A percentile compares a stretch with the other conserved stretches of the same genome.
phyloP scores from a whole-genome alignment of 2,888 invertebrate species.

The Asteroscopus sphinx region DNA sequence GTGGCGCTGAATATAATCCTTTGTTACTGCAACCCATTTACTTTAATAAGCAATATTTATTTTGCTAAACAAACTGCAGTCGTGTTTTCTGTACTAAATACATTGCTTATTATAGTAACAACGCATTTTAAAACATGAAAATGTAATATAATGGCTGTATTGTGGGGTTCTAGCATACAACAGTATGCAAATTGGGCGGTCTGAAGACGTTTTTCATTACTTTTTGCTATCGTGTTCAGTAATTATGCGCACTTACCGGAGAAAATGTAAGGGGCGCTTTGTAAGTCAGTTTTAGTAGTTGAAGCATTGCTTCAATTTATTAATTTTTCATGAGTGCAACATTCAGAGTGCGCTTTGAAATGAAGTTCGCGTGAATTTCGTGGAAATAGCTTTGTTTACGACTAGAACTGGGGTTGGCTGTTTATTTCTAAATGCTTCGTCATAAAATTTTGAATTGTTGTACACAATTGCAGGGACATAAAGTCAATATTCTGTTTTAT shows the following conservation, averaged over 20 bases:
- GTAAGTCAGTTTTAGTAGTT: slow-evolving; percentile 55
- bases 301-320: slow-evolving; percentile 60
- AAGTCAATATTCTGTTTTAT: slow-evolving; percentile 10
- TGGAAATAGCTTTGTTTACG: slow-evolving; percentile 40
- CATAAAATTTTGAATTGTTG: slow-evolving; percentile 10
- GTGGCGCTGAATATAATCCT: slow-evolving; percentile 23
- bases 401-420: slow-evolving; percentile 6
- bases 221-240: slow-evolving; percentile 67
- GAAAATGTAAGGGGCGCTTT: slow-evolving; percentile 44
- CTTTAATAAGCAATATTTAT: slow-evolving; percentile 38
- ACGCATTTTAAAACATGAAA: slow-evolving; percentile 32
- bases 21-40: slow-evolving; percentile 25
- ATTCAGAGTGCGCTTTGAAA: slow-evolving; percentile 43
- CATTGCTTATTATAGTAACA: slow-evolving; percentile 33
- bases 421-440: slow-evolving; percentile 22
- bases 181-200: slow-evolving; percentile 64
- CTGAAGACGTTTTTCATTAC: slow-evolving; percentile 62
- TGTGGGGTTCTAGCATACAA: slow-evolving; percentile 41
- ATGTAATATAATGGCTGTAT: slow-evolving; percentile 23
- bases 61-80: slow-evolving; percentile 8
- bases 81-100: slow-evolving; percentile 37
- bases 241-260: slow-evolving; percentile 59
- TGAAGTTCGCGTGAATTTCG: slow-evolving; percentile 36
- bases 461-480: slow-evolving; percentile 5
- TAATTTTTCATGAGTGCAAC: slow-evolving; percentile 58